A percentile compares a stretch with the other conserved stretches of the same genome.
Evolutionary conservation across 2,797 vertebrate genomes (phyloP).

Genomic region (Etheostoma nigrum): DNA sequence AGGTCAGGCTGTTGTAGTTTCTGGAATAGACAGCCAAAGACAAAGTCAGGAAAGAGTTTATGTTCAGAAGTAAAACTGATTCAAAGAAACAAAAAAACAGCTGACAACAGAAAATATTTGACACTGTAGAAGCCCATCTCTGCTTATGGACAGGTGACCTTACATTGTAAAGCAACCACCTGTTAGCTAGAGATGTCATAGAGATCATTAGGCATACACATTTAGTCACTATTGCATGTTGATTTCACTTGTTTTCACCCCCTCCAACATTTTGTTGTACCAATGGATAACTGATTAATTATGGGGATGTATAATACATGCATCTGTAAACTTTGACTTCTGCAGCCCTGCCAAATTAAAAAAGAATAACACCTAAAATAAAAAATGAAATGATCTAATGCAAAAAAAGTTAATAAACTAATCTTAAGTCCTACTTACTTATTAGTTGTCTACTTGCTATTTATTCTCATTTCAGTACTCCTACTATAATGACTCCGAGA

Average conservation of each 20-base stretch:
- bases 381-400: background rate
- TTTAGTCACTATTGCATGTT: background rate
- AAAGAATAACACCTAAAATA: background rate
- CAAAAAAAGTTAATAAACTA: background rate
- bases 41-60: conserved; percentile 20
- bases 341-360: background rate
- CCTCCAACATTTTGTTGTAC: background rate
- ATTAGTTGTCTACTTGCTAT: background rate
- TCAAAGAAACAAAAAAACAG: background rate
- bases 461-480: background rate
- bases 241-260: background rate
- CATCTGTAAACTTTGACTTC: background rate
- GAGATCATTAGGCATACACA: background rate
- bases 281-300: background rate
- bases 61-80: conserved; percentile 1
- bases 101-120: conserved; percentile 5
- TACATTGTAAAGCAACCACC: background rate
- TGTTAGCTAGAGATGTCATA: background rate
- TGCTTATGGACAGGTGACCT: background rate
- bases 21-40: conserved; percentile 9
- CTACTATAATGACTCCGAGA: conserved; percentile 1
- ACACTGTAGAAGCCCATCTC: background rate
- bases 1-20: conserved; percentile 20
- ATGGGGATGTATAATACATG: background rate
- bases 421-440: background rate